phyloP scores from a whole-genome alignment of 2,888 invertebrate genomes.

The Stegophylla sp. region DNA sequence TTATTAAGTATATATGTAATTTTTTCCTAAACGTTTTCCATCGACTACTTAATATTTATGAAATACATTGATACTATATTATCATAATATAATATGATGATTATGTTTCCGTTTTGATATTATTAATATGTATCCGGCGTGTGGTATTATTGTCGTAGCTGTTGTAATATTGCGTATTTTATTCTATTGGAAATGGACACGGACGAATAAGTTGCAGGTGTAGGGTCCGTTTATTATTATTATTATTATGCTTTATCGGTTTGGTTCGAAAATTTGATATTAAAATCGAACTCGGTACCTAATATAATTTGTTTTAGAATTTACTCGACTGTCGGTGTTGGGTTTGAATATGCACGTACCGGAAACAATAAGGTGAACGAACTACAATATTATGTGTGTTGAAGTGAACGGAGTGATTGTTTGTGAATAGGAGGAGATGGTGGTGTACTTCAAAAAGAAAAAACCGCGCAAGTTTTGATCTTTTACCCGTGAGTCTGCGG shows the following conservation, averaged over 20 bases:
- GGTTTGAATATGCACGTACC: constrained; percentile 31
- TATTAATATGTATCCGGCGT: no score
- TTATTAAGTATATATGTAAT: no score
- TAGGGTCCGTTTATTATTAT: neutral
- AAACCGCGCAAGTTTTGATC: neutral
- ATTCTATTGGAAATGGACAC: neutral
- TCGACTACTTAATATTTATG: no score
- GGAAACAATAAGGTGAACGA: constrained; percentile 57
- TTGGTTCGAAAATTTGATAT: neutral
- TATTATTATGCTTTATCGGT: neutral
- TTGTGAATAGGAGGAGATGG: constrained; percentile 14
- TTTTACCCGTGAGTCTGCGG: neutral
- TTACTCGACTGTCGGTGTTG: neutral
- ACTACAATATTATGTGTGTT: constrained; percentile 35
- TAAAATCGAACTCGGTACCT: neutral
- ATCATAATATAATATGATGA: no score
- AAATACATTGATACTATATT: no score
- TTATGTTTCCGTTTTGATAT: no score
- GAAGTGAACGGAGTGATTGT: constrained; percentile 43
- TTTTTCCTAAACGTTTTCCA: no score
- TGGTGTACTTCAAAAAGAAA: constrained; percentile 2
- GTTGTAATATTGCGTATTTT: no score
- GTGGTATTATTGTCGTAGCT: neutral
- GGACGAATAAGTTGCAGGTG: neutral
- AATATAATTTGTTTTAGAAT: neutral